Conservation (phyloP, 2,888 invertebrate genomes). For the Creontiades dilutus region DNA sequence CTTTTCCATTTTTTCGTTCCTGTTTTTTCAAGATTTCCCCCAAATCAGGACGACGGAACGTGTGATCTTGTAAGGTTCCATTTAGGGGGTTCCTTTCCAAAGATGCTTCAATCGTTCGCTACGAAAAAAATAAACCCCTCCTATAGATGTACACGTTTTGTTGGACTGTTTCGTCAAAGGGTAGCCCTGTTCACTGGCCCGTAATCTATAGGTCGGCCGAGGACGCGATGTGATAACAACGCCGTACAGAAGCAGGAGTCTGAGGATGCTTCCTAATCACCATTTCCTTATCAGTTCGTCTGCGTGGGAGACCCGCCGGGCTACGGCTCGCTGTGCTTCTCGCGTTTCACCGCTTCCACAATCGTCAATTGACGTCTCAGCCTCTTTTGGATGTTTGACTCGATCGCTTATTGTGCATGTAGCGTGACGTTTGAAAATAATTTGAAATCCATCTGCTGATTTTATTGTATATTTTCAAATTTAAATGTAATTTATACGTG, state of each 20-base stretch:
- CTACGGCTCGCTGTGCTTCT: constrained; percentile 7
- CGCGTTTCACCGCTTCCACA: constrained; percentile 46
- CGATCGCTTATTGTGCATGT: background rate
- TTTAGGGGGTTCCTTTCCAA: no score
- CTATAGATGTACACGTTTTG: background rate
- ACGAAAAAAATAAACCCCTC: background rate
- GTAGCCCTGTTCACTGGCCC: background rate
- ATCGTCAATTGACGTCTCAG: background rate
- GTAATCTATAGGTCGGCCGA: constrained; percentile 31
- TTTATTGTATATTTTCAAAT: background rate
- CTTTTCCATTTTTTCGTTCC: no score
- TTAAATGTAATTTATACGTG: background rate
- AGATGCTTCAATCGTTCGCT: no score
- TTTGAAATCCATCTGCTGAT: background rate
- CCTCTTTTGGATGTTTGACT: background rate
- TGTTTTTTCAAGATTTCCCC: no score
- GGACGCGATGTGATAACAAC: constrained; percentile 36
- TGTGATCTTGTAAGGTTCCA: no score
- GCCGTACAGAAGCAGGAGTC: constrained; percentile 52
- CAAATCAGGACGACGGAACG: no score
- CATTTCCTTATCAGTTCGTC: constrained; percentile 59
- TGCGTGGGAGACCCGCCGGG: constrained; percentile 56
- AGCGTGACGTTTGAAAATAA: background rate
- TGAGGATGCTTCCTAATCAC: constrained; percentile 60
- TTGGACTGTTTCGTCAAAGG: constrained; percentile 5